Evolutionary conservation across 2,113 vertebrate species (phyloP).

Genomic region (Equus przewalskii): DNA sequence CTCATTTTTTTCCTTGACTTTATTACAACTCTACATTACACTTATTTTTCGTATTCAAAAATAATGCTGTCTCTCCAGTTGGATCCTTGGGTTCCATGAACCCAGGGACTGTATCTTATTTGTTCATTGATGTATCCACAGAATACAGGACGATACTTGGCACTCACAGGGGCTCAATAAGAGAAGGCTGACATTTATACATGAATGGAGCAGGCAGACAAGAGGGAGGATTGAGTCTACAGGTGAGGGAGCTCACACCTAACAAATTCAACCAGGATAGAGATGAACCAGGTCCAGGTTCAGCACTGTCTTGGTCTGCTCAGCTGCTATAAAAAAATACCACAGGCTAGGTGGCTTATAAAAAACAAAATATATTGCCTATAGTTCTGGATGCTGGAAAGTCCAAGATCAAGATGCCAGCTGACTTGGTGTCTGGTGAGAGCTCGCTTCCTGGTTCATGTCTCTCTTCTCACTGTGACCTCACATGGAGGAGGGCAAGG

Average conservation of each 20-base stretch:
- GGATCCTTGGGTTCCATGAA: background rate
- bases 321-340: background rate
- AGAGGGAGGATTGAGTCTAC: background rate
- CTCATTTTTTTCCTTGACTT: background rate
- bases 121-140: background rate
- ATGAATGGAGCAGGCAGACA: too few relatives aligned
- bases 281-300: background rate
- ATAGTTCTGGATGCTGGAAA: background rate
- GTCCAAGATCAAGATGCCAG: background rate
- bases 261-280: background rate
- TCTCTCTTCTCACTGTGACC: background rate
- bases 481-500: background rate
- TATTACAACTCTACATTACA: background rate
- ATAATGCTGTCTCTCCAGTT: background rate
- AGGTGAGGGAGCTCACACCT: background rate
- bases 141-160: background rate
- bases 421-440: background rate
- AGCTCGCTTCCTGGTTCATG: background rate
- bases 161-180: background rate
- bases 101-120: background rate
- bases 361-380: background rate
- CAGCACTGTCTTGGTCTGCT: background rate
- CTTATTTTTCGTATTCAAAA: constrained; percentile 3
- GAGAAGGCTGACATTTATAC: background rate
- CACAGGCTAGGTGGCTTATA: background rate